Evolutionary conservation across 2,888 invertebrate species (phyloP), one percentile per base, ranked within the genome.

Genomic region (Macrophya annulata): DNA sequence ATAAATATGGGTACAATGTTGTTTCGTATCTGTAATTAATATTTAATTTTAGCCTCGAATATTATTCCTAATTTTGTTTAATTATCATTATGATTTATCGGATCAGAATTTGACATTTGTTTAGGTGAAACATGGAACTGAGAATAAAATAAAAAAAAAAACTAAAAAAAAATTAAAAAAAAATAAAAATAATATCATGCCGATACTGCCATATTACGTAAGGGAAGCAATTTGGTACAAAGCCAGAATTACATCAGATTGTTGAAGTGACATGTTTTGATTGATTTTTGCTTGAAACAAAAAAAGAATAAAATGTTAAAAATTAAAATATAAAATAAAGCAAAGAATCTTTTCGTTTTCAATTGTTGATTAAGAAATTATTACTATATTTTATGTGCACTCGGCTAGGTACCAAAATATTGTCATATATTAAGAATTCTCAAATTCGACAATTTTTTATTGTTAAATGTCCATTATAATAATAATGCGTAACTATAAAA

Each of bases 131-230:
- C 59, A 51, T 83, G 83, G 68, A 71, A 83, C 65, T 31, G 83
- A 45, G 4, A 12, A 21, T 4, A 25, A 74, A 43, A 45, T 40
- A 8, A 74, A 21, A 72, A 72, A 43, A 43, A 45, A 72, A 6
- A n/a, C 4, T 15, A 21, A 15, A 62, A 62, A 62, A 21, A 62
- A 37, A 37, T 37, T 68, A 25, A 31, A 15, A 77, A 51, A 25
- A 51, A 71, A 84, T 84, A 85, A 86, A 85, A 86, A 86, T 68
- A 87, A 91, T 92, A 92, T 92, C 90, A 91, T 87, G 88, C 90
- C 88, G 88, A 92, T 91, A 92, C 92, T 93, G 92, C 92, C 92
- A 92, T 91, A 88, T 87, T 90, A 91, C 88, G 87, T 90, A 91
- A 90, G 90, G 74, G 88, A 89, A 87, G 84, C 89, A 85, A 89